These are phyloP conservation scores for Hyaena hyaena DNA, from an alignment of 2,113 vertebrate genomes.

Conservation along the genomic window DNA sequence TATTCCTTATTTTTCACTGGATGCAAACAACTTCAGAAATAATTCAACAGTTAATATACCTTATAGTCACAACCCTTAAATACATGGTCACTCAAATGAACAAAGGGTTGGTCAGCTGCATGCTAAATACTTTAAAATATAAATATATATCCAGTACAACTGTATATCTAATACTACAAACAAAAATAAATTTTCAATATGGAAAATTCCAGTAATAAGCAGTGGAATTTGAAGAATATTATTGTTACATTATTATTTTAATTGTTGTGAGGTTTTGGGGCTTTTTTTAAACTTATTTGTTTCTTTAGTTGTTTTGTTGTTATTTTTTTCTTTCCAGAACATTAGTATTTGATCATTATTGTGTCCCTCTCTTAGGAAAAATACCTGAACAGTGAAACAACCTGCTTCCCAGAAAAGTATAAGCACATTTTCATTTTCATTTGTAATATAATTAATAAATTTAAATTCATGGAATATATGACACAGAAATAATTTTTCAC, in stretches of 20 bases:
- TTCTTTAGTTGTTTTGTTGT: conserved; percentile 40
- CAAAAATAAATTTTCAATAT: not conserved
- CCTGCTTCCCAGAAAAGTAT: conserved; percentile 21
- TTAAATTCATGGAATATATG: not conserved
- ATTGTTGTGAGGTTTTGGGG: not conserved
- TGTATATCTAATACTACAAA: not conserved
- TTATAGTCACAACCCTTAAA: conserved; percentile 13
- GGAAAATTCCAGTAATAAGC: conserved; percentile 43
- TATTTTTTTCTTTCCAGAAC: conserved; percentile 55
- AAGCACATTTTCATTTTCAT: conserved; percentile 45
- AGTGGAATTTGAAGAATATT: not conserved
- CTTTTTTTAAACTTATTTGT: not conserved
- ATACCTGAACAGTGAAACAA: conserved; percentile 51
- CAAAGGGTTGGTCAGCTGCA: conserved; percentile 60
- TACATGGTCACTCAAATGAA: conserved; percentile 42
- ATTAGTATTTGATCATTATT: conserved; percentile 54
- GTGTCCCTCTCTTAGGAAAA: conserved; percentile 53
- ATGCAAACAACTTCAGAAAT: conserved; percentile 71
- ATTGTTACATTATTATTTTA: not conserved
- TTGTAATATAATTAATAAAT: conserved; percentile 35
- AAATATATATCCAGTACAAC: conserved; percentile 35
- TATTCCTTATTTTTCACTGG: conserved; percentile 16
- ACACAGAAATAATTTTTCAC: not conserved
- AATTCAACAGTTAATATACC: conserved; percentile 55
- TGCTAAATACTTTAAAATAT: conserved; percentile 56